Base-by-base conservation (phyloP, 1,140 invertebrate species). In the Pseudobourletiella spinata region DNA sequence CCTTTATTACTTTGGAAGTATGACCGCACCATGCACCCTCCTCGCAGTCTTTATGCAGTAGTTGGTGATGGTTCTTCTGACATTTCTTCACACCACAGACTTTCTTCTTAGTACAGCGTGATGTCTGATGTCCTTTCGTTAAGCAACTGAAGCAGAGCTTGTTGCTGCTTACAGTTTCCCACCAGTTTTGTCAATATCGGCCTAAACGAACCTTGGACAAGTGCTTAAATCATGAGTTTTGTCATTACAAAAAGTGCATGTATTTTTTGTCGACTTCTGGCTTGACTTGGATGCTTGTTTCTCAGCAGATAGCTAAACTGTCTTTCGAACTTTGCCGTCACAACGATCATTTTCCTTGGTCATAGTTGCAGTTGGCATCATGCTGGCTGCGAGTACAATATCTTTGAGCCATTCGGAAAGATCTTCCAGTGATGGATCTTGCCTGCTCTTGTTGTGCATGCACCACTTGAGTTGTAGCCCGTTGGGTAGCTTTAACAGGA, bases 101-200 rank as follows among this genome's bases (percentile, higher is more conserved):
- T n/a, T 28, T 28, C 43, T 24, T 57, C 1, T 3, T 4, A 1
- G 18, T 2, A 29, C 55, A 57, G n/a, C 11, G 6, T 14, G 6
- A 20, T 55, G 20, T 35, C 39, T 18, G 1, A 51, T 57, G 61
- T 16, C 61, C 54, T 15, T 3, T 8, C 18, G 26, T 48, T 2
- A 63, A 26, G 25, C 61, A 63, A 3, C 43, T 11, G 30, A 57
- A 63, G 29, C 61, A 63, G 3, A 57, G 26, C 6, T n/a, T 25
- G 2, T 57, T 48, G 16, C 35, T 28, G 22, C 32, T 57, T 2
- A 57, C 51, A 3, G 39, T 6, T 2, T 57, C 43, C 54, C 44
- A 50, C 25, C 55, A 3, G 3, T 48, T n/a, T n/a, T 30, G 3
- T 44, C 6, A 1, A 57, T 26, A 16, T 2, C 3, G 2, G 2